A percentile compares a stretch with the other conserved stretches of the same genome.
These are phyloP conservation scores for Prunella himalayana DNA, from an alignment of 2,113 vertebrate species.

Conservation along the genomic window DNA sequence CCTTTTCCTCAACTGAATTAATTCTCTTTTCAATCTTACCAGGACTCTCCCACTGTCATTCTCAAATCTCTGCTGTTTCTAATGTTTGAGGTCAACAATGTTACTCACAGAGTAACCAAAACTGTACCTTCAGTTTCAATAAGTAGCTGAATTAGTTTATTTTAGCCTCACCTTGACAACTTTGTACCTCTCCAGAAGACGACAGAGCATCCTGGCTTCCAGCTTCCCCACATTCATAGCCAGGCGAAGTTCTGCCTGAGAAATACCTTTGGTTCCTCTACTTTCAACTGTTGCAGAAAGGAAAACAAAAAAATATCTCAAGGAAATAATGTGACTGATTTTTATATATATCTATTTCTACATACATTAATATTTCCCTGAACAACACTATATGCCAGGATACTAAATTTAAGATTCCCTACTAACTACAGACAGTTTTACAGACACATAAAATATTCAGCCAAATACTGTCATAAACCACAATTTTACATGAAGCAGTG, in stretches of 20 bases:
- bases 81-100: background rate
- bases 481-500: background rate
- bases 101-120: background rate
- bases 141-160: background rate
- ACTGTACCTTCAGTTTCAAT: background rate
- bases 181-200: conserved; percentile 83
- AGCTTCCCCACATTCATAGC: conserved; percentile 89
- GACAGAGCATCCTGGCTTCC: conserved; percentile 91
- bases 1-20: background rate
- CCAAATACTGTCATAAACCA: background rate
- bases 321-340: background rate
- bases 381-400: background rate
- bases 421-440: background rate
- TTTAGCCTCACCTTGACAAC: conserved; percentile 82
- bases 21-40: background rate
- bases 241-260: conserved; percentile 80
- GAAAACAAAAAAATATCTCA: background rate
- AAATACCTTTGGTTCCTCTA: conserved; percentile 85
- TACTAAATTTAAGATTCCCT: background rate
- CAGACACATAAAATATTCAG: background rate
- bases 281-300: conserved; percentile 78
- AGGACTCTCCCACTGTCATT: background rate
- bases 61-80: background rate
- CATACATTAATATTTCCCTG: background rate
- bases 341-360: background rate